These are phyloP conservation scores for Caenorhabditis panamensis DNA, from an alignment of 2,888 invertebrate genomes.

Conservation along the genomic window DNA sequence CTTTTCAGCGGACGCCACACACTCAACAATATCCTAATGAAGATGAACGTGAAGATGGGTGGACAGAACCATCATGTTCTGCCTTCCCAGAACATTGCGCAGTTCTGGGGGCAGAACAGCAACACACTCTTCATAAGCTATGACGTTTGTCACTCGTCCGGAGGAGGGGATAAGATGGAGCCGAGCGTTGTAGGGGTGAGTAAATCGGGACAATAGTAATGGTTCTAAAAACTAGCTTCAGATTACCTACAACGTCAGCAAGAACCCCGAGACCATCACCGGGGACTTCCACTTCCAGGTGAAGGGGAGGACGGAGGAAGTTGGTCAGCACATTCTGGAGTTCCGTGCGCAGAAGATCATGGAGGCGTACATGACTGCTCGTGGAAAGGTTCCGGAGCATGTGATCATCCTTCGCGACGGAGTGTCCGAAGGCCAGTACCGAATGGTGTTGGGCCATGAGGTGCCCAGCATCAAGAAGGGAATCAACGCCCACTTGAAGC, in stretches of 20 bases:
- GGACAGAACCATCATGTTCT: constrained; percentile 58
- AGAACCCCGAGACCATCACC: constrained; percentile 46
- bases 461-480: constrained; percentile 53
- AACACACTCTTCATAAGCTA: constrained; percentile 51
- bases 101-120: constrained; percentile 29
- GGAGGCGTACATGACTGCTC: constrained; percentile 21
- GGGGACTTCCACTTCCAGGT: constrained; percentile 69
- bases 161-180: neutral
- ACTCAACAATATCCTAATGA: constrained; percentile 36
- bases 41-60: constrained; percentile 57
- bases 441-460: constrained; percentile 53
- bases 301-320: constrained; percentile 58
- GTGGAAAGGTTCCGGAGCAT: constrained; percentile 42
- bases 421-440: constrained; percentile 68
- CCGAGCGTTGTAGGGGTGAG: constrained; percentile 63
- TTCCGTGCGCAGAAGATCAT: constrained; percentile 62
- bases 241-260: constrained; percentile 66
- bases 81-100: constrained; percentile 34
- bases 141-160: constrained; percentile 60
- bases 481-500: constrained; percentile 31
- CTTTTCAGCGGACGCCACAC: constrained; percentile 36
- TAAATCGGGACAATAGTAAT: neutral
- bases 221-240: constrained; percentile 23
- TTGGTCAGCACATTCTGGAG: constrained; percentile 53
- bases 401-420: constrained; percentile 68